phyloP scores from a whole-genome alignment of 2,113 vertebrate species.

The Alethe castanea region DNA sequence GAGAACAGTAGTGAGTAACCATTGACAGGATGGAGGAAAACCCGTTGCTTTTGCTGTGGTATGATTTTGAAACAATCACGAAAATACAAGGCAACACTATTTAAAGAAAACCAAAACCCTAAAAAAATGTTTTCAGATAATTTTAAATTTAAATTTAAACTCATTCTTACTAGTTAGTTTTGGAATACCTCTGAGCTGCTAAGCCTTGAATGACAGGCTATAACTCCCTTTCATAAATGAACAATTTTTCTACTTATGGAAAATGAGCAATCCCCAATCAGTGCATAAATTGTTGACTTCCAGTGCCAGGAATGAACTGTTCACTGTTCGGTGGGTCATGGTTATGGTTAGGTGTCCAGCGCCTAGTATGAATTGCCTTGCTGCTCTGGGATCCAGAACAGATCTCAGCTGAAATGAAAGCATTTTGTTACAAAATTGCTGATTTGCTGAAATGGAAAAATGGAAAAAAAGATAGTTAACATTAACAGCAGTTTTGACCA shows the following conservation, averaged over 20 bases:
- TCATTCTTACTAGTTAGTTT: not conserved
- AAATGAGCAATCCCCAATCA: not conserved
- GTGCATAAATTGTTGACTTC: not conserved
- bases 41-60: not conserved
- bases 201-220: accelerated
- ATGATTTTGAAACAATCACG: not conserved
- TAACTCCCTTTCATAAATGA: not conserved
- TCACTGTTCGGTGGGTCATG: not conserved
- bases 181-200: not conserved
- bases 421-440: not conserved
- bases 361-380: not conserved
- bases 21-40: not conserved
- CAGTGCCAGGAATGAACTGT: not conserved
- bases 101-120: not conserved
- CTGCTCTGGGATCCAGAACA: not conserved
- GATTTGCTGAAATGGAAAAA: not conserved
- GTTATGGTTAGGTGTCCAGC: not conserved
- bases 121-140: not conserved
- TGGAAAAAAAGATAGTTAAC: not conserved
- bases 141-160: not conserved
- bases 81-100: not conserved
- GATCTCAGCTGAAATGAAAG: not conserved
- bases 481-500: not conserved
- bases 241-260: not conserved
- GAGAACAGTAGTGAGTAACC: not conserved